Percentiles rank a stretch among this genome's conserved stretches.
Evolutionary conservation across 2,113 vertebrate species (phyloP).

Genomic region (Pelecanus crispus): DNA sequence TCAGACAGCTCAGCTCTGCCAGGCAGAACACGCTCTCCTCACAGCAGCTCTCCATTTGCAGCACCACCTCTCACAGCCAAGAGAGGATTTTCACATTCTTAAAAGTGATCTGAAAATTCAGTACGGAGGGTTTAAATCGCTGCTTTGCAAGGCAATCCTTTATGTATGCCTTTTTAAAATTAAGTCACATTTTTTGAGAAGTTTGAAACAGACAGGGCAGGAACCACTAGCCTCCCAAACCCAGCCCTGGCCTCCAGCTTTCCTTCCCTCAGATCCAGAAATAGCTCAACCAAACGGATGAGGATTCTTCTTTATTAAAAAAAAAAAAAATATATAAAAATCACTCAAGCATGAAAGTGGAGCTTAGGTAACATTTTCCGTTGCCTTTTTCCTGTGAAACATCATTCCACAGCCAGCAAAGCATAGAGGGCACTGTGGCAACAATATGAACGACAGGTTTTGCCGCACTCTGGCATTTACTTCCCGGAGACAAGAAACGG

Average conservation of each 20-base stretch:
- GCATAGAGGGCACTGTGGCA: not conserved
- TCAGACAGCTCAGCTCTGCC: not conserved
- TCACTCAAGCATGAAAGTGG: not conserved
- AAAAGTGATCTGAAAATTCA: not conserved
- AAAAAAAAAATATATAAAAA: not conserved
- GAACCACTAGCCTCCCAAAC: not conserved
- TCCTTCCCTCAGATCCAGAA: not conserved
- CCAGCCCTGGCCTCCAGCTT: not conserved
- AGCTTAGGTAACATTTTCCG: constrained; percentile 43
- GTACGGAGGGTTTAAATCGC: not conserved
- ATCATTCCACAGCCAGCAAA: not conserved
- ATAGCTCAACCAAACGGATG: not conserved
- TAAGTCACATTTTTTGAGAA: not conserved
- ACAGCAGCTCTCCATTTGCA: not conserved
- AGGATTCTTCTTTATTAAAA: not conserved
- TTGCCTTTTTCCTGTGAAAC: not conserved
- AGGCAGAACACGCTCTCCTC: not conserved
- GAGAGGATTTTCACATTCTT: not conserved
- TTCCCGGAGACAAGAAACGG: not conserved
- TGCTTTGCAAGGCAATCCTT: not conserved
- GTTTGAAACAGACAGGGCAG: not conserved
- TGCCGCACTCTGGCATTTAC: not conserved
- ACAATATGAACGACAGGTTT: not conserved
- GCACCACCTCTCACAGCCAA: not conserved
- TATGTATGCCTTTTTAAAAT: not conserved